phyloP scores from a whole-genome alignment of 1,140 invertebrate species.

The Caenorhabditis briggsae region DNA sequence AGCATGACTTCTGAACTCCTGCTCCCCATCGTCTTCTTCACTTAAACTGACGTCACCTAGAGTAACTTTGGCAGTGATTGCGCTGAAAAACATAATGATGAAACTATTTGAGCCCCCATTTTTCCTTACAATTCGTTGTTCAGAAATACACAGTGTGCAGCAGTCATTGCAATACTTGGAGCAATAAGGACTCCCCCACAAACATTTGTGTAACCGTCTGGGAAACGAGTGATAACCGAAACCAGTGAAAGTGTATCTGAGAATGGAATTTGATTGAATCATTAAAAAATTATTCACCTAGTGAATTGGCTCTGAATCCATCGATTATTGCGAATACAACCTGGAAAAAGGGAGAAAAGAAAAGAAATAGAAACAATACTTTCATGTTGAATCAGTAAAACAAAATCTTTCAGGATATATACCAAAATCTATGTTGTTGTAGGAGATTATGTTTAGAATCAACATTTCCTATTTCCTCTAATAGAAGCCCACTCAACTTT shows the following conservation, averaged over 20 bases:
- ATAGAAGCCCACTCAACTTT: no score
- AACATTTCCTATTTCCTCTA: no score
- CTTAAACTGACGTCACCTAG: neutral
- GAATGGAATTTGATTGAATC: neutral
- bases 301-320: constrained; percentile 9
- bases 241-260: constrained; percentile 6
- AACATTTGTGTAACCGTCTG: neutral
- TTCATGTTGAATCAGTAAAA: neutral
- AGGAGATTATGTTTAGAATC: no score
- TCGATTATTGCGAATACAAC: neutral
- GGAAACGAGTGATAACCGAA: constrained; percentile 28
- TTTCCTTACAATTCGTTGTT: neutral
- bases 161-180: constrained; percentile 39
- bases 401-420: no score
- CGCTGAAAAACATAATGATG: neutral
- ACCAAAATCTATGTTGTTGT: no score
- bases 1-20: constrained; percentile 32
- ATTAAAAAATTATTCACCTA: neutral
- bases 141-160: constrained; percentile 19
- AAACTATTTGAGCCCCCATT: no score
- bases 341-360: neutral
- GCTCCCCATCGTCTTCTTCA: neutral
- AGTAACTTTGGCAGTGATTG: constrained; percentile 14
- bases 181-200: constrained; percentile 31
- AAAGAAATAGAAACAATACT: neutral